Evolutionary conservation across 2,797 vertebrate species (phyloP).

Genomic region (Periparus ater): DNA sequence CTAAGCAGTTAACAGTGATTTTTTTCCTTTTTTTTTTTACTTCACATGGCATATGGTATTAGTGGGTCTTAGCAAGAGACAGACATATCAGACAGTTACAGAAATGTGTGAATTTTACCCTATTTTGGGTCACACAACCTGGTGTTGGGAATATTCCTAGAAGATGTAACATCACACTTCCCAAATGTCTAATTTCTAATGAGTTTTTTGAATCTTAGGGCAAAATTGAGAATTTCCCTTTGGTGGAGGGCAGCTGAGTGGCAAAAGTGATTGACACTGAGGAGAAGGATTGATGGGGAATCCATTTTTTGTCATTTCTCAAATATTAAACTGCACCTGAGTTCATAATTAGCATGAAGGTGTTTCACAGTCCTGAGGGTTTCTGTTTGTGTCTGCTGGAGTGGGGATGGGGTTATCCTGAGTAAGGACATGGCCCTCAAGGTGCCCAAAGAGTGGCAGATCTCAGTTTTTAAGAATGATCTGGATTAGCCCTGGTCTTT

Average conservation of each 20-base stretch:
- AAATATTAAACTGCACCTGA: not conserved
- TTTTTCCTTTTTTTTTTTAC: not conserved
- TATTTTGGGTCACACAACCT: not conserved
- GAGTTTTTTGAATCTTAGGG: not conserved
- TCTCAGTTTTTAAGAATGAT: conserved; percentile 63
- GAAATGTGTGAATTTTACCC: not conserved
- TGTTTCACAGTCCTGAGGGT: not conserved
- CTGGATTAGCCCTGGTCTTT: conserved; percentile 61
- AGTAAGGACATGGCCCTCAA: not conserved
- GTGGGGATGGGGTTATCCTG: not conserved
- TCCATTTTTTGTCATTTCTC: not conserved
- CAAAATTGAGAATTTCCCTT: not conserved
- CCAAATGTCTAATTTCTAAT: not conserved
- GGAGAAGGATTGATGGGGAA: not conserved
- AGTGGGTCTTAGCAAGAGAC: not conserved
- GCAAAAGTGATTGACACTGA: not conserved
- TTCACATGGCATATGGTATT: not conserved
- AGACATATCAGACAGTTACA: not conserved
- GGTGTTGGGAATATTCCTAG: not conserved
- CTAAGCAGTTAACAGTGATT: not conserved
- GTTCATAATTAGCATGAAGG: not conserved
- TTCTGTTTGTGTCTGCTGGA: not conserved
- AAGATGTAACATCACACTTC: not conserved
- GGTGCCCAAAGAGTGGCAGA: conserved; percentile 47
- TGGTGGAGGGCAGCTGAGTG: not conserved